These are phyloP conservation scores for Chloroceryle aenea DNA, from an alignment of 2,113 vertebrate genomes.

Conservation along the genomic window DNA sequence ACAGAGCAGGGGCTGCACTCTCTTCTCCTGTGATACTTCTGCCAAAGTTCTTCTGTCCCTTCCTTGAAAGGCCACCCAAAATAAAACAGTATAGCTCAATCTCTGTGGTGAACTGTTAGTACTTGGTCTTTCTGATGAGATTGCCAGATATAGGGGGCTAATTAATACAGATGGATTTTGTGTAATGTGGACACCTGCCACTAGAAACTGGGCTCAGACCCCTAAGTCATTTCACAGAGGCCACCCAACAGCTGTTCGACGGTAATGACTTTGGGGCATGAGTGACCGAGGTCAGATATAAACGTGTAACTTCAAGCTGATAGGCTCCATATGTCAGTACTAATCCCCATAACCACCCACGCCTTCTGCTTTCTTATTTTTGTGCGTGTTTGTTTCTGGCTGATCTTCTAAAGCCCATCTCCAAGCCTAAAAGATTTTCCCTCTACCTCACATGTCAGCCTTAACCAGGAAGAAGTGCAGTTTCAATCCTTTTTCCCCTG, in stretches of 20 bases:
- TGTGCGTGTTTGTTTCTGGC: not conserved
- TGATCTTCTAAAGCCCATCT: constrained; percentile 36
- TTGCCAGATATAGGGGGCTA: constrained; percentile 9
- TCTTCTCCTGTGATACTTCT: not conserved
- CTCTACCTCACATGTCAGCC: not conserved
- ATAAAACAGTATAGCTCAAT: not conserved
- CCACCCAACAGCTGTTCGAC: constrained; percentile 40
- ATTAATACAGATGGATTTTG: constrained; percentile 47
- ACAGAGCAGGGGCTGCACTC: not conserved
- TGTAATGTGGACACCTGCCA: constrained; percentile 44
- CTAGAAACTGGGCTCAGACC: constrained; percentile 59
- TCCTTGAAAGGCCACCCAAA: constrained; percentile 12
- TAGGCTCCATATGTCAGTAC: constrained; percentile 53
- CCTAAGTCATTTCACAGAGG: constrained; percentile 42
- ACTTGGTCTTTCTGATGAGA: not conserved
- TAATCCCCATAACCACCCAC: constrained; percentile 49
- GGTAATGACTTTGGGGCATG: constrained; percentile 55
- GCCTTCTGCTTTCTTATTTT: constrained; percentile 57
- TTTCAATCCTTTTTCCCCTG: not conserved
- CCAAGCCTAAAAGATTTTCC: not conserved
- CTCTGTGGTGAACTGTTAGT: not conserved
- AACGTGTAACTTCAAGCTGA: constrained; percentile 56
- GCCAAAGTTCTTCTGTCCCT: not conserved
- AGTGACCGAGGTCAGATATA: constrained; percentile 45
- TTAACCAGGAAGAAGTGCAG: not conserved